Evolutionary conservation across 2,888 invertebrate species (phyloP).

Genomic region (Stenichneumon culpator): DNA sequence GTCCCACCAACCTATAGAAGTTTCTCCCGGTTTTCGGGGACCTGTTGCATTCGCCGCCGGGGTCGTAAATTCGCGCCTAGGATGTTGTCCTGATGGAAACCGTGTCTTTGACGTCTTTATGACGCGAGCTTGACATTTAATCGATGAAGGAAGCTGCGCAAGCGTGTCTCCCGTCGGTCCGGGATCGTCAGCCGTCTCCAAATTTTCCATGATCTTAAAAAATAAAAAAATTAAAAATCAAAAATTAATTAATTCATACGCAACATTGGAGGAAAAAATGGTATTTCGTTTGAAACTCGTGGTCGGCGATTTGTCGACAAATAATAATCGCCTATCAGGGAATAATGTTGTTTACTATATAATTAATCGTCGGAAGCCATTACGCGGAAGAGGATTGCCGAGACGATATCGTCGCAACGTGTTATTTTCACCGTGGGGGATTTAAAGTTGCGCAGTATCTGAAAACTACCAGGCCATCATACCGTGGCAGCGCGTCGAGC

Average conservation of each 20-base stretch:
- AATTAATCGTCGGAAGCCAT: conserved; percentile 58
- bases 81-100: conserved; percentile 85
- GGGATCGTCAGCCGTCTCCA: neutral
- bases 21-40: conserved; percentile 71
- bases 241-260: neutral
- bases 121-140: conserved; percentile 84
- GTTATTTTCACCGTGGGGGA: conserved; percentile 28
- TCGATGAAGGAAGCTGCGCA: conserved; percentile 78
- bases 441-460: conserved; percentile 73
- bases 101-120: conserved; percentile 85
- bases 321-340: conserved; percentile 18
- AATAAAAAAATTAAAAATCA: conserved; percentile 7
- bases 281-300: conserved; percentile 14
- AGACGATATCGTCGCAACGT: neutral
- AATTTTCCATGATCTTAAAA: neutral
- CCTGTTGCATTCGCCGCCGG: conserved; percentile 79
- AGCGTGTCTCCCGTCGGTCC: conserved; percentile 31
- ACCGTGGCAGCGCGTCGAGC: neutral
- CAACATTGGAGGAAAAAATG: neutral
- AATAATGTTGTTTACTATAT: conserved; percentile 52
- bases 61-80: conserved; percentile 83
- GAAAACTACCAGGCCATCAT: conserved; percentile 81
- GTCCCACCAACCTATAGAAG: neutral
- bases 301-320: neutral
- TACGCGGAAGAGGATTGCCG: conserved; percentile 52